phyloP scores from a whole-genome alignment of 2,113 vertebrate species.

The Leptosomus discolor region DNA sequence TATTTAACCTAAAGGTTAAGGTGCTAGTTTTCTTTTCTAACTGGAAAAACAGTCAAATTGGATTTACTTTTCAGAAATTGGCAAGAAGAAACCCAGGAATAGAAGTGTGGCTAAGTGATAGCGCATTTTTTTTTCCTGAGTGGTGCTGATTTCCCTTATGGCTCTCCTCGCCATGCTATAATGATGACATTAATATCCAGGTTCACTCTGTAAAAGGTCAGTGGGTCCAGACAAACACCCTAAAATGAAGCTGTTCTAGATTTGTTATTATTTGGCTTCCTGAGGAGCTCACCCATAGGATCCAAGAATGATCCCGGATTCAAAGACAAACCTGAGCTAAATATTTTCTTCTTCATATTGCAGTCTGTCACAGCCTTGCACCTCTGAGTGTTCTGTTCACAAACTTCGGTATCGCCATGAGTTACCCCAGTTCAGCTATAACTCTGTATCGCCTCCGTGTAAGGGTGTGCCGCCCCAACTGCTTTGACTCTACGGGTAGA shows the following conservation, averaged over 20 bases:
- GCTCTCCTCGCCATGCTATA: not conserved
- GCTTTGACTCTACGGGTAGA: not conserved
- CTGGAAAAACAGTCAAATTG: not conserved
- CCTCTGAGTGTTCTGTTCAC: not conserved
- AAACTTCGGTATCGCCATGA: not conserved
- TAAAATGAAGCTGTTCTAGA: not conserved
- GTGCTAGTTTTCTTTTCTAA: not conserved
- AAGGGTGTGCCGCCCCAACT: not conserved
- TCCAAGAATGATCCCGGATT: not conserved
- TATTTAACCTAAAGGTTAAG: not conserved
- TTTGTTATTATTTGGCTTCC: not conserved
- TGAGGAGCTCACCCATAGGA: not conserved
- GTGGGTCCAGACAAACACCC: not conserved
- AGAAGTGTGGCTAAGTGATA: not conserved
- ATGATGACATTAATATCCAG: not conserved
- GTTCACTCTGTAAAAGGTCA: constrained; percentile 11
- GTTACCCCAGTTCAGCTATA: not conserved
- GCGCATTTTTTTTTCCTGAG: not conserved
- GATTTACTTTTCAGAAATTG: not conserved
- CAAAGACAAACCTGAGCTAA: not conserved
- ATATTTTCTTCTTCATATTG: not conserved
- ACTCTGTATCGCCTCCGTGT: not conserved
- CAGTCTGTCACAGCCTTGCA: not conserved
- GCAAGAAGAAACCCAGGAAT: not conserved
- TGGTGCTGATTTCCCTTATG: not conserved